Base-by-base conservation (phyloP, 2,888 invertebrate species). In the Scaptomyza reducta region DNA sequence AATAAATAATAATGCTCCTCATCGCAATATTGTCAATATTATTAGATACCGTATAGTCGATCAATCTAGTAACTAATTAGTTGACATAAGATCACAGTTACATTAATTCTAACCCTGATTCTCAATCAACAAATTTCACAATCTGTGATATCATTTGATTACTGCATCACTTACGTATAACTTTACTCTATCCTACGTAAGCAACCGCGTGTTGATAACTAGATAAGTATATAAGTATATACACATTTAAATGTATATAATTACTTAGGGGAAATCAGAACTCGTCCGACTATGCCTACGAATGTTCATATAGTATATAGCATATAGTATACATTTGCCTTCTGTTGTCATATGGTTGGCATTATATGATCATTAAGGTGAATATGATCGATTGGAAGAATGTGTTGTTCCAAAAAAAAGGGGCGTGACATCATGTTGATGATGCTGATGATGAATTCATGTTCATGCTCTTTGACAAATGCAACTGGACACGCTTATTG, bases 341-440 rank as follows among this genome's bases (percentile, higher is more conserved):
- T 25, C 38, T 41, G 50, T n/a, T 14, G 31, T 42, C 53, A 27
- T 29, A 40, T 25, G 50, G 40, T 18, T 18, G 25, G 41, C 66
- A 83, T 89, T 87, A 89, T 87, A 81, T 72, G 73, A 88, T 87
- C 88, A 89, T 89, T 89, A 89, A 73, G 60, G 40, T 44, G 69
- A 67, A 79, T 67, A 46, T 84, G 87, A 88, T 88, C 74, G 86
- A 87, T 88, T 47, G 77, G 70, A 27, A 29, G 29, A 27, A 13
- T 22, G 42, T 63, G 66, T 57, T 31, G 22, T 22, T 22, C 29
- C 6, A 33, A 33, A 54, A 74, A 61, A 74, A 83, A 72, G 72
- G 56, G 81, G 84, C 79, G 87, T 80, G 61, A 69, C 61, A 18
- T 18, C 45, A 63, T 69, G 59, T 69, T 70, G 74, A 75, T 68